phyloP scores from a whole-genome alignment of 1,140 invertebrate species.

The Zaprionus davidi region DNA sequence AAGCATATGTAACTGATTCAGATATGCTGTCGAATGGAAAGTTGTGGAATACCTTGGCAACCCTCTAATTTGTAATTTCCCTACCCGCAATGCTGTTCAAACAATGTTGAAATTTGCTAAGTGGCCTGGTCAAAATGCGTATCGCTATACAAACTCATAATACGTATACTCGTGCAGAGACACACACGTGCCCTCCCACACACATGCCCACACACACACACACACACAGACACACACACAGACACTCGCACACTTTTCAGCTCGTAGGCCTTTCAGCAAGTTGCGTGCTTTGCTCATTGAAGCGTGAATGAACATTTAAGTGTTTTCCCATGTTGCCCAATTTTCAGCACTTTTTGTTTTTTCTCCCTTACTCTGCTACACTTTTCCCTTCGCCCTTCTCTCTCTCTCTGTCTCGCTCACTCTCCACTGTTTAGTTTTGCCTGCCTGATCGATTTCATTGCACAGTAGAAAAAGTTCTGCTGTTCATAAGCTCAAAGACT shows the following conservation, averaged over 20 bases:
- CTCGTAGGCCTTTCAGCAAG: slow-evolving; percentile 30
- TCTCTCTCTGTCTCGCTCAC: background rate
- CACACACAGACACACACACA: background rate
- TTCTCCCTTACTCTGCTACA: background rate
- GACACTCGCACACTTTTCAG: background rate
- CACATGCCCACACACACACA: background rate
- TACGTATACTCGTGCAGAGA: background rate
- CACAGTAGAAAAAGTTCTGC: background rate
- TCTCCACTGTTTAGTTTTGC: background rate
- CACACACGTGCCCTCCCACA: background rate
- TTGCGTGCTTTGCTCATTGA: slow-evolving; percentile 30
- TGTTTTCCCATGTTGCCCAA: slow-evolving; percentile 45
- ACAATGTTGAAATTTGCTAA: slow-evolving; percentile 3
- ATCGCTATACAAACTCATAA: background rate
- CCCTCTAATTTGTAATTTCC: background rate
- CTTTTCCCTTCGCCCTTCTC: background rate
- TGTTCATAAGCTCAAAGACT: slow-evolving; percentile 3
- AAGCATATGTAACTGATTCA: background rate
- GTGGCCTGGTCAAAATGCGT: slow-evolving; percentile 3
- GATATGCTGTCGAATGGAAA: background rate
- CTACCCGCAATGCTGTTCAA: slow-evolving; percentile 1
- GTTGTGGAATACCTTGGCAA: background rate
- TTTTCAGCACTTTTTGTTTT: slow-evolving; percentile 20
- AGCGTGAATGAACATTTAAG: slow-evolving; percentile 56
- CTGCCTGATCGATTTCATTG: slow-evolving; percentile 8